phyloP scores from a whole-genome alignment of 2,888 invertebrate genomes.

The Harmothoe impar region DNA sequence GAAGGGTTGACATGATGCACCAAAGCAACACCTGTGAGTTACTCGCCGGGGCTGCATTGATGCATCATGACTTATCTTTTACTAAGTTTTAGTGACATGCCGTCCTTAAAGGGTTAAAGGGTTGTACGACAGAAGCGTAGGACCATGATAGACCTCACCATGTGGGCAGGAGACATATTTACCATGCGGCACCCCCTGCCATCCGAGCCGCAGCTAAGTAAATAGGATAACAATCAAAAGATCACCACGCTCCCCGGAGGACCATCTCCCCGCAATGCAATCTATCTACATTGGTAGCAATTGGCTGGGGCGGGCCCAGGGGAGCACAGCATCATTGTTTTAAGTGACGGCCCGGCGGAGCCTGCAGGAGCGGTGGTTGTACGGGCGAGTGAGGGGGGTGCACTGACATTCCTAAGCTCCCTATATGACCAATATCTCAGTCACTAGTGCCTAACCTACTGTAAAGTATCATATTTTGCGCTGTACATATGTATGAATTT shows the following conservation, averaged over 20 bases:
- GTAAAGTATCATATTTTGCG: too few relatives aligned
- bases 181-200: not conserved
- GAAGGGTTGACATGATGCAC: too few relatives aligned
- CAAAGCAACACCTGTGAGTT: too few relatives aligned
- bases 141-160: not conserved
- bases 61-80: too few relatives aligned
- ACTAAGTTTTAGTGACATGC: too few relatives aligned
- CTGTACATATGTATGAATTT: too few relatives aligned
- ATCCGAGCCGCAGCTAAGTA: not conserved
- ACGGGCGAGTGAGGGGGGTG: not conserved
- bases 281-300: constrained; percentile 42
- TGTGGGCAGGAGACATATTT: not conserved
- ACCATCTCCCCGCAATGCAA: not conserved
- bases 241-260: not conserved
- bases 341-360: not conserved
- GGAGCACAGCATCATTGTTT: not conserved
- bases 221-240: constrained; percentile 41
- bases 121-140: not conserved
- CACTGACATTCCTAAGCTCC: too few relatives aligned
- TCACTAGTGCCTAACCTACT: too few relatives aligned
- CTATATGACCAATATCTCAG: too few relatives aligned
- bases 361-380: not conserved
- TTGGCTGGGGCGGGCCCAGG: not conserved
- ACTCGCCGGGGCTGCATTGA: too few relatives aligned
- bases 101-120: too few relatives aligned